Percentiles rank a stretch among this genome's conserved stretches.
phyloP scores from a whole-genome alignment of 2,113 vertebrate genomes.

The Sceloporus tristichus region DNA sequence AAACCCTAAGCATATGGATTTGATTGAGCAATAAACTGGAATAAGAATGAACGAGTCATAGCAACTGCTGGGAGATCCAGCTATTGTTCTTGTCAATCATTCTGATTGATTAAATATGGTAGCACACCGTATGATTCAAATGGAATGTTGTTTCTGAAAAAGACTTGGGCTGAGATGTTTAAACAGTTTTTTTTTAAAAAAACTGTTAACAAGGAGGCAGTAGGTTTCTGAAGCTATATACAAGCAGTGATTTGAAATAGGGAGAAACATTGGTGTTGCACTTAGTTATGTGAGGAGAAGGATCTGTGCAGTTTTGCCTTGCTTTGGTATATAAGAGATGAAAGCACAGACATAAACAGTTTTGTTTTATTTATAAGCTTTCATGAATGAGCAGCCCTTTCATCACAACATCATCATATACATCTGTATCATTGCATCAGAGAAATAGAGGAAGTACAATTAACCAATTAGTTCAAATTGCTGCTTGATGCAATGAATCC shows the following conservation, averaged over 20 bases:
- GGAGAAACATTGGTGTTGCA: slow-evolving; percentile 56
- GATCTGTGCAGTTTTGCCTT: slow-evolving; percentile 54
- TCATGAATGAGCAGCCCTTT: no score
- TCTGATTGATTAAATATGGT: slow-evolving; percentile 85
- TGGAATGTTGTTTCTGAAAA: slow-evolving; percentile 78
- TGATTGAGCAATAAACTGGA: slow-evolving; percentile 85
- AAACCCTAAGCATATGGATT: slow-evolving; percentile 71
- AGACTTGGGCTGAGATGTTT: slow-evolving; percentile 65
- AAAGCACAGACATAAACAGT: not conserved
- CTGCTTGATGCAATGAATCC: no score
- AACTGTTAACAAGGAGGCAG: slow-evolving; percentile 59
- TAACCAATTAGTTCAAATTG: no score
- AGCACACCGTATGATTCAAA: slow-evolving; percentile 78
- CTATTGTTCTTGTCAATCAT: slow-evolving; percentile 82
- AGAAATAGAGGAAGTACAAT: no score
- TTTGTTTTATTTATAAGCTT: no score
- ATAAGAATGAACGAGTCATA: slow-evolving; percentile 82
- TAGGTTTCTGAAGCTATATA: slow-evolving; percentile 54
- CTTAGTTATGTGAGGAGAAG: slow-evolving; percentile 52
- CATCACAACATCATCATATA: no score
- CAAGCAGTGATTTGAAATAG: slow-evolving; percentile 61
- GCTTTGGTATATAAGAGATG: not conserved
- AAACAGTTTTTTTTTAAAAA: slow-evolving; percentile 52
- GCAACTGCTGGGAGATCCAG: slow-evolving; percentile 76
- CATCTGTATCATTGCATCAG: no score